Conservation (phyloP, 2,113 vertebrate species). For the Hippocampus barbouri region DNA sequence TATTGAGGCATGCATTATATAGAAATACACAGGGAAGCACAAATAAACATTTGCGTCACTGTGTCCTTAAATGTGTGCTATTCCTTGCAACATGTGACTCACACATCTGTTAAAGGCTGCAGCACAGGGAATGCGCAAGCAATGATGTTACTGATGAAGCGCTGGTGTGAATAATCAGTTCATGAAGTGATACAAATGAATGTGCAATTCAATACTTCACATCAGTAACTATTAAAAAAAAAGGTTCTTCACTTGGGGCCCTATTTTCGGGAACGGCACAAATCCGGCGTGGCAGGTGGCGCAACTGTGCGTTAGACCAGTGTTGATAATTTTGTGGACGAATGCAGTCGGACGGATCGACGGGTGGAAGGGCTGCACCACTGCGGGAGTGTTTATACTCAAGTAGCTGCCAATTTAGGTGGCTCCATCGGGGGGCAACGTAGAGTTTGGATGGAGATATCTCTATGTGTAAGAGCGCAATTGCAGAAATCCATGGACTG, state of each 20-base stretch:
- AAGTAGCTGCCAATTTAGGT: too few relatives aligned
- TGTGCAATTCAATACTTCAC: background rate
- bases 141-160: background rate
- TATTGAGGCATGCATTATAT: conserved; percentile 59
- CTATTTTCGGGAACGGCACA: too few relatives aligned
- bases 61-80: conserved; percentile 40
- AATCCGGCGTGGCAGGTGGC: too few relatives aligned
- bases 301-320: too few relatives aligned
- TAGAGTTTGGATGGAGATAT: too few relatives aligned
- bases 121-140: background rate
- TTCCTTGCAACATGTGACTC: background rate
- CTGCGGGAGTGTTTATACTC: too few relatives aligned
- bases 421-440: too few relatives aligned
- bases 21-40: conserved; percentile 41
- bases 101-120: background rate
- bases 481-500: too few relatives aligned
- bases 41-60: conserved; percentile 9
- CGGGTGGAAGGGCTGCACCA: too few relatives aligned
- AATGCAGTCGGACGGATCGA: too few relatives aligned
- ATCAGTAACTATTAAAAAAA: background rate
- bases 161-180: background rate
- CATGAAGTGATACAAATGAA: background rate
- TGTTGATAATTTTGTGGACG: too few relatives aligned
- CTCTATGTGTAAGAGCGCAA: too few relatives aligned
- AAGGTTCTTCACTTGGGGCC: background rate